phyloP scores from a whole-genome alignment of 2,888 invertebrate genomes.

The Hololepta plana region DNA sequence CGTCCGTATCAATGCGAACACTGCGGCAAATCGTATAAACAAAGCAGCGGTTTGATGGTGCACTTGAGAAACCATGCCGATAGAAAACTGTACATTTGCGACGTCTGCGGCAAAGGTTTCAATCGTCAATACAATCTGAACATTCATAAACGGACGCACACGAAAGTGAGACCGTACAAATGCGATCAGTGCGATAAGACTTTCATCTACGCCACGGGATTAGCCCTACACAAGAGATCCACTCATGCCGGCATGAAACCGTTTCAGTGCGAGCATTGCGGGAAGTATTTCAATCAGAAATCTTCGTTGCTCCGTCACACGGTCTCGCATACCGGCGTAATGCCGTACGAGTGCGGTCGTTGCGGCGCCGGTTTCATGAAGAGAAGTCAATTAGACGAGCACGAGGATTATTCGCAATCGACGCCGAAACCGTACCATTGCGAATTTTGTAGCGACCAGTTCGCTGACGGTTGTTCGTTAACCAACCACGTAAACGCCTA shows the following conservation, averaged over 20 bases:
- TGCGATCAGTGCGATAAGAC: slow-evolving; percentile 22
- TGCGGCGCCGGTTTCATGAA: slow-evolving; percentile 23
- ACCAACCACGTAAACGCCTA: too few species aligned
- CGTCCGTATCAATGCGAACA: slow-evolving; percentile 30
- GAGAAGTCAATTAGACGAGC: slow-evolving; percentile 10
- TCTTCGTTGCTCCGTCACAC: slow-evolving; percentile 29
- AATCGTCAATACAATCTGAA: slow-evolving; percentile 15
- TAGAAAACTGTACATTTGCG: slow-evolving; percentile 34
- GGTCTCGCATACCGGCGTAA: slow-evolving; percentile 17
- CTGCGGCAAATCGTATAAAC: slow-evolving; percentile 35
- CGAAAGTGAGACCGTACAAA: slow-evolving; percentile 5
- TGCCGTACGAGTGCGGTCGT: slow-evolving; percentile 30
- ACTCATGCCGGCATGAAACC: slow-evolving; percentile 16
- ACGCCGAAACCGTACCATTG: too few species aligned
- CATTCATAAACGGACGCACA: slow-evolving; percentile 10
- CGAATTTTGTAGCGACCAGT: too few species aligned
- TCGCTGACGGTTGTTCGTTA: too few species aligned
- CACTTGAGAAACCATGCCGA: slow-evolving; percentile 23
- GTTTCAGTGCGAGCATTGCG: slow-evolving; percentile 24
- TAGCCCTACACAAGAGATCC: slow-evolving; percentile 7
- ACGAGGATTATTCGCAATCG: neutral
- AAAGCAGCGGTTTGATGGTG: slow-evolving; percentile 31
- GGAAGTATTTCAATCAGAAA: slow-evolving; percentile 32
- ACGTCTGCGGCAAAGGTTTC: slow-evolving; percentile 15
- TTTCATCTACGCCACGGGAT: slow-evolving; percentile 13